Conservation (phyloP, 30 jellyfish, hydroid and myxozoan genomes). For the Pseudorhiza aurosa region DNA sequence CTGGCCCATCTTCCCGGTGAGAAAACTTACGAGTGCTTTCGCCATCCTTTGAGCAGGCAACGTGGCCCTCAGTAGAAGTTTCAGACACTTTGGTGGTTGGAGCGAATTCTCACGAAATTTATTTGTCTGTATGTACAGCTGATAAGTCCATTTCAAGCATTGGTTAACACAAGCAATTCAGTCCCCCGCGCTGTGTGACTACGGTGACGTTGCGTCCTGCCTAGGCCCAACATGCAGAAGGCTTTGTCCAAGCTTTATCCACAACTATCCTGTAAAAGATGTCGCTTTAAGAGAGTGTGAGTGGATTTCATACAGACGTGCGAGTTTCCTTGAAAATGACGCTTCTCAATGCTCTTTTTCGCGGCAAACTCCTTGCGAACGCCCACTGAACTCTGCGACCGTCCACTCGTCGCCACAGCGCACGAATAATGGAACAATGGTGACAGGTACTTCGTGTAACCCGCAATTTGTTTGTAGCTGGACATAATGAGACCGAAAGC, state of each 20-base stretch:
- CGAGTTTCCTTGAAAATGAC: no score
- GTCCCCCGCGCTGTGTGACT: neutral
- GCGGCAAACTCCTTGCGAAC: no score
- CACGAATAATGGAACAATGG: neutral
- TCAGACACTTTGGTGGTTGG: neutral
- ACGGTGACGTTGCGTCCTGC: neutral
- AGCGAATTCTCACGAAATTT: neutral
- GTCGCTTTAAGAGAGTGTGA: no score
- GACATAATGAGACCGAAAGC: neutral
- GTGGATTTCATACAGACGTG: no score
- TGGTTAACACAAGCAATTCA: no score
- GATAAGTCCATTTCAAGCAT: conserved; percentile 3
- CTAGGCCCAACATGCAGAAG: conserved; percentile 10
- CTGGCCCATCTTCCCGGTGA: conserved; percentile 40
- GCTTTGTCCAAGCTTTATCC: no score
- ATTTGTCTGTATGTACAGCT: conserved; percentile 13
- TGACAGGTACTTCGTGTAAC: conserved; percentile 35
- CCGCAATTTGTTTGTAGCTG: neutral
- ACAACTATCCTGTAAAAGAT: no score
- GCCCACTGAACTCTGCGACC: no score
- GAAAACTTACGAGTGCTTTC: neutral
- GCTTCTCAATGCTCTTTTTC: no score
- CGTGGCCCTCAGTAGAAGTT: neutral
- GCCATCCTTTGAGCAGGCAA: conserved; percentile 1
- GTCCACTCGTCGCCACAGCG: no score